phyloP scores from a whole-genome alignment of 2,113 vertebrate genomes.

The Zootoca vivipara region DNA sequence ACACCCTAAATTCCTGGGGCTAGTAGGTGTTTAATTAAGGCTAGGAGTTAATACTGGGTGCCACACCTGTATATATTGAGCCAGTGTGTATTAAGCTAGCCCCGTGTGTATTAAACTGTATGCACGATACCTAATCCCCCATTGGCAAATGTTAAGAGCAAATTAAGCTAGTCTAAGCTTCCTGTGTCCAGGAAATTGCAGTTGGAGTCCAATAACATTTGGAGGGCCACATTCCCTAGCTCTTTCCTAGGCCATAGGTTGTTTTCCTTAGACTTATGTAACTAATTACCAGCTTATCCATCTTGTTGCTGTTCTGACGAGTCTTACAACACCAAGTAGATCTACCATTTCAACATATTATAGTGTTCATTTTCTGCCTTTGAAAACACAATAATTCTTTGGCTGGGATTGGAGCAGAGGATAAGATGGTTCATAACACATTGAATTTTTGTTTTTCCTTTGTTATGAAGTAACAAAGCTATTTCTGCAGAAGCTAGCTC shows the following conservation, averaged over 20 bases:
- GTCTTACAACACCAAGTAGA: not conserved
- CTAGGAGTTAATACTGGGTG: too few relatives aligned
- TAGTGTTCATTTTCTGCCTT: not conserved
- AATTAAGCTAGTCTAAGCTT: too few relatives aligned
- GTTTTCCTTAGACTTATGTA: not conserved
- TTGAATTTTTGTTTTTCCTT: not conserved
- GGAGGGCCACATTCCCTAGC: too few relatives aligned
- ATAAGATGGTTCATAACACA: not conserved
- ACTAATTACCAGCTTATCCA: not conserved
- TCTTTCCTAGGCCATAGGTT: not conserved
- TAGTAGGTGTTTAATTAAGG: too few relatives aligned
- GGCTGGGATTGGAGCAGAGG: not conserved
- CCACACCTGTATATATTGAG: too few relatives aligned
- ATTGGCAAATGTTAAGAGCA: too few relatives aligned
- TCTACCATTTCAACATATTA: not conserved
- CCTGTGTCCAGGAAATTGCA: too few relatives aligned
- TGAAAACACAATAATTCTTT: constrained; percentile 1
- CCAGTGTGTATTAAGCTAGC: too few relatives aligned
- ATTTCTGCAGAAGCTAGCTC: not conserved
- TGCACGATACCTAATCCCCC: too few relatives aligned
- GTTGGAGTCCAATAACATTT: too few relatives aligned
- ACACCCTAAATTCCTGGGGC: too few relatives aligned
- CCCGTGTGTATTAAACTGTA: too few relatives aligned
- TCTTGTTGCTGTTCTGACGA: not conserved
- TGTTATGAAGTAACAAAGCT: not conserved